These are phyloP conservation scores for Hypothenemus hampei DNA, from an alignment of 1,140 invertebrate genomes.

Conservation along the genomic window DNA sequence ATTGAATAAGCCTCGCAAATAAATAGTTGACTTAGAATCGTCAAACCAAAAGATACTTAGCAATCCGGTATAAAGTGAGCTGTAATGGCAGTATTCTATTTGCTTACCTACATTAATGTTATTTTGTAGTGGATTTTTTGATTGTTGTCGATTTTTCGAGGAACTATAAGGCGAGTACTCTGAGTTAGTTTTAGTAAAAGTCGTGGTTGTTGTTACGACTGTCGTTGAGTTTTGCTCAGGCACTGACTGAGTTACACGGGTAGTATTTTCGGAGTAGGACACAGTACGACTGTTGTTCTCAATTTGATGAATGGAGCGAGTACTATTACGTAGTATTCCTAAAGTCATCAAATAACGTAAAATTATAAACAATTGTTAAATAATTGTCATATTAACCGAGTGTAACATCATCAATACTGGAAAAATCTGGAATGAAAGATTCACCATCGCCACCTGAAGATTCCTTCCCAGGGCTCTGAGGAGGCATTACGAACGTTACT, in stretches of 20 bases:
- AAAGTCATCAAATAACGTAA: background rate
- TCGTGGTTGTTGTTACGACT: background rate
- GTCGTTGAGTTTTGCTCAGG: conserved; percentile 3
- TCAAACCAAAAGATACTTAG: too few relatives aligned
- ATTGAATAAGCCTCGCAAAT: too few relatives aligned
- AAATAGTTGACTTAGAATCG: too few relatives aligned
- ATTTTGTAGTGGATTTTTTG: conserved; percentile 14
- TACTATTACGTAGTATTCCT: conserved; percentile 25
- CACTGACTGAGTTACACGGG: conserved; percentile 9
- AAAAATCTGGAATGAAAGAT: conserved; percentile 74
- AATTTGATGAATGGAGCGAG: conserved; percentile 14
- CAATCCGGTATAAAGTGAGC: too few relatives aligned
- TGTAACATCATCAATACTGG: conserved; percentile 68
- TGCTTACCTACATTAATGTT: conserved; percentile 26
- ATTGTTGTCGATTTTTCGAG: background rate
- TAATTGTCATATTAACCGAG: too few relatives aligned
- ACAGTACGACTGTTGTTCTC: conserved; percentile 9
- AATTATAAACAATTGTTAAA: background rate
- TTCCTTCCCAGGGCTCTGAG: conserved; percentile 72
- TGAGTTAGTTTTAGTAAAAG: background rate
- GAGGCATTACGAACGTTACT: conserved; percentile 81
- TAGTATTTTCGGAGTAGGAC: conserved; percentile 20
- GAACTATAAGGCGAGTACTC: background rate
- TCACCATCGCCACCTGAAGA: conserved; percentile 73
- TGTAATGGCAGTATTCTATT: background rate